Percentiles rank a stretch among this genome's conserved stretches.
These are phyloP conservation scores for Triplophysa rosa DNA, from an alignment of 2,113 vertebrate species.

Conservation along the genomic window DNA sequence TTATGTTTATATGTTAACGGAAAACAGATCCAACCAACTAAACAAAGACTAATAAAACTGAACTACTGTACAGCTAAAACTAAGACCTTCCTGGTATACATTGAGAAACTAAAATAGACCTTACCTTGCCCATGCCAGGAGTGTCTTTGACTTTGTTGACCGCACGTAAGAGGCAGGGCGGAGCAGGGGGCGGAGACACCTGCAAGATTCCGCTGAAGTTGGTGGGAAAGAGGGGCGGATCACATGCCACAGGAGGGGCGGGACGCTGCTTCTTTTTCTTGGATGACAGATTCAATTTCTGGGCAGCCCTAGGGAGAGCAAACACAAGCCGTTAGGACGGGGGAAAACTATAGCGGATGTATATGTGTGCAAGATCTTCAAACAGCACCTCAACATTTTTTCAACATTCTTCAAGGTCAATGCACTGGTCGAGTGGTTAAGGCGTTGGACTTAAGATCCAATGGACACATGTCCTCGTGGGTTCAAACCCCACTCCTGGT, in stretches of 20 bases:
- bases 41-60: not conserved
- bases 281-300: constrained; percentile 94
- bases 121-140: constrained; percentile 95
- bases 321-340: constrained; percentile 11
- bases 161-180: constrained; percentile 91
- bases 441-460: too few species aligned
- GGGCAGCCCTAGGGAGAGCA: constrained; percentile 84
- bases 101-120: not conserved
- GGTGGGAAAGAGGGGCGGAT: constrained; percentile 88
- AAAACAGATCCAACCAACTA: not conserved
- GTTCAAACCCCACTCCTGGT: too few species aligned
- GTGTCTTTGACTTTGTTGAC: constrained; percentile 96
- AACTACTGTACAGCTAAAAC: constrained; percentile 11
- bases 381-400: too few species aligned
- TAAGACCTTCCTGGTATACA: constrained; percentile 54
- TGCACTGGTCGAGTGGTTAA: too few species aligned
- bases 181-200: constrained; percentile 87
- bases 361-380: not conserved
- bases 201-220: constrained; percentile 91
- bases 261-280: constrained; percentile 96
- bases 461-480: too few species aligned
- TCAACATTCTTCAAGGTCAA: too few species aligned
- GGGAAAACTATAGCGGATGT: constrained; percentile 12
- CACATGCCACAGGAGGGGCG: constrained; percentile 74
- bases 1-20: too few species aligned